phyloP scores from a whole-genome alignment of 2,888 invertebrate genomes.

The Anodontia alba region DNA sequence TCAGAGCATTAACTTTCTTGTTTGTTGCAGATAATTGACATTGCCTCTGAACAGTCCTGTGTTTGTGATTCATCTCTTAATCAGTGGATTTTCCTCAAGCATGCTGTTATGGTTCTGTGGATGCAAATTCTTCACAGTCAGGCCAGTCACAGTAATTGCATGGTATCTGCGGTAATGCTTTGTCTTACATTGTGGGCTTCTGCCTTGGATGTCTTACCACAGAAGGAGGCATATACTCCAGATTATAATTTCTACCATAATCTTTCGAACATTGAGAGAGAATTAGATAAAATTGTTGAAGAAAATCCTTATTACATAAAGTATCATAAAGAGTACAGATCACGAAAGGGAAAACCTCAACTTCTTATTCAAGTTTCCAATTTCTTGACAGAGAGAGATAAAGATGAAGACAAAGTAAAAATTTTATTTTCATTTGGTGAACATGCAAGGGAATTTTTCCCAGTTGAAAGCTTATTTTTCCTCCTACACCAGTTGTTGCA shows the following conservation, averaged over 20 bases:
- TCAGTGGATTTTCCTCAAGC: not conserved
- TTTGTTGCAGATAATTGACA: too few relatives aligned
- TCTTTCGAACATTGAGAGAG: constrained; percentile 56
- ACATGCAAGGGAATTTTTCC: constrained; percentile 83
- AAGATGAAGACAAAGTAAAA: constrained; percentile 64
- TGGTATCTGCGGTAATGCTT: not conserved
- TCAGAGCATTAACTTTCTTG: too few relatives aligned
- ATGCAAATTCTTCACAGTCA: too few relatives aligned
- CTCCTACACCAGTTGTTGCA: constrained; percentile 70
- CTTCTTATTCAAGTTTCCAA: constrained; percentile 76
- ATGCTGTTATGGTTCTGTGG: not conserved
- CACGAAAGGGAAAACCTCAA: constrained; percentile 71
- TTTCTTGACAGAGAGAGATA: constrained; percentile 64
- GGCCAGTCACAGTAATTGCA: not conserved
- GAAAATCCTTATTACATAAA: constrained; percentile 70
- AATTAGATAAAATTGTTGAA: constrained; percentile 63
- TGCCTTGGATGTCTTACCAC: constrained; percentile 76
- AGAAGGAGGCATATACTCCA: constrained; percentile 78
- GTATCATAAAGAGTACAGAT: constrained; percentile 66
- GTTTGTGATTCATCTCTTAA: too few relatives aligned
- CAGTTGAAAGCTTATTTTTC: constrained; percentile 79
- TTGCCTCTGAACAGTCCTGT: too few relatives aligned
- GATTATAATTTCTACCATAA: constrained; percentile 81
- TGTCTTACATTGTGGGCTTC: too few relatives aligned
- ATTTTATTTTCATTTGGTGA: constrained; percentile 82